Percentiles rank a stretch among this genome's conserved stretches.
These are phyloP conservation scores for Lutraria lutraria DNA, from an alignment of 2,888 invertebrate genomes.

Conservation along the genomic window DNA sequence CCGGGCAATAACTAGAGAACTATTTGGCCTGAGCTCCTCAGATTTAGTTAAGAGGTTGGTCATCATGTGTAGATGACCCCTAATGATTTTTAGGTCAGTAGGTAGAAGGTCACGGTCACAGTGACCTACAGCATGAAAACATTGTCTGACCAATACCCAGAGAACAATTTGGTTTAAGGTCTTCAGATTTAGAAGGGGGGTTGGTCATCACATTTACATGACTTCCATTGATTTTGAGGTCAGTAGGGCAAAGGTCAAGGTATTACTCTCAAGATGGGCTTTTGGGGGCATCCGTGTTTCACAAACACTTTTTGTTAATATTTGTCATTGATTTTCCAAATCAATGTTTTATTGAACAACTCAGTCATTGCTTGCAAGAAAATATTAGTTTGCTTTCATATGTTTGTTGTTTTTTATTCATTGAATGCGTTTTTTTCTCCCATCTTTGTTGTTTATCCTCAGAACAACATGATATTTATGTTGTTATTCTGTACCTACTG, in stretches of 20 bases:
- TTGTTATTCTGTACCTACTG: neutral
- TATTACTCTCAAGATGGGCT: neutral
- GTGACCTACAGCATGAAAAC: neutral
- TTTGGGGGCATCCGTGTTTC: neutral
- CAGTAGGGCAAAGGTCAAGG: neutral
- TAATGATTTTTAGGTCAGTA: neutral
- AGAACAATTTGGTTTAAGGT: too few species aligned
- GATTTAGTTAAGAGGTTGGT: too few species aligned
- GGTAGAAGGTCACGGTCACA: neutral
- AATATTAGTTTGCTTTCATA: conserved; percentile 1
- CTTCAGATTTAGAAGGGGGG: too few species aligned
- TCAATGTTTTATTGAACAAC: neutral
- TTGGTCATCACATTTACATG: too few species aligned
- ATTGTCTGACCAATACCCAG: too few species aligned
- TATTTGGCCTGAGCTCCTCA: neutral
- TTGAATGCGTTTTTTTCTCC: neutral
- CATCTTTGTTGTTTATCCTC: neutral
- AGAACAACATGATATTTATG: neutral
- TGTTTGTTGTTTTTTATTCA: conserved; percentile 16
- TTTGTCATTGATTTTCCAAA: too few species aligned
- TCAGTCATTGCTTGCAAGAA: conserved; percentile 17
- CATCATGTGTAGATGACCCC: too few species aligned
- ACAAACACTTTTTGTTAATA: neutral
- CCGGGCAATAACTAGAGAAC: too few species aligned
- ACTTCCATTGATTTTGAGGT: too few species aligned